phyloP scores from a whole-genome alignment of 2,888 invertebrate species.

The Xiphydria camelus region DNA sequence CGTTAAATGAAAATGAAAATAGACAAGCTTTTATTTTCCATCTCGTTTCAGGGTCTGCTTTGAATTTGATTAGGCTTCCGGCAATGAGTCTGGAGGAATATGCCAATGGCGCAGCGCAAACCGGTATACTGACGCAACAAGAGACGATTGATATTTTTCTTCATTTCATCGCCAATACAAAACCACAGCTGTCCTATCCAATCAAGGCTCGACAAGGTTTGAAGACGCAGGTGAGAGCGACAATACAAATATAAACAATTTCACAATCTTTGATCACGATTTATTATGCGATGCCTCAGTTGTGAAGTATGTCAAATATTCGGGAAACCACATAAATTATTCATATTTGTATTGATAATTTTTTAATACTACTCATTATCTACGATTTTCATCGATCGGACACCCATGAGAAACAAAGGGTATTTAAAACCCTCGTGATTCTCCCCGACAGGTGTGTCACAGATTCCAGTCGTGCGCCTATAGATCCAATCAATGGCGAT shows the following conservation, averaged over 20 bases:
- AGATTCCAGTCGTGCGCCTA: slow-evolving; percentile 96
- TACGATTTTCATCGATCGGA: too few relatives aligned
- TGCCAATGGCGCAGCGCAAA: slow-evolving; percentile 93
- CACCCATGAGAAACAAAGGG: too few relatives aligned
- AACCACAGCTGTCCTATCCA: slow-evolving; percentile 82
- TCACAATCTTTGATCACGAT: not conserved
- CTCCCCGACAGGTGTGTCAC: slow-evolving; percentile 88
- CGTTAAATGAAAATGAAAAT: too few relatives aligned
- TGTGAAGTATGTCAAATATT: too few relatives aligned
- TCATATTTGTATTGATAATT: not conserved
- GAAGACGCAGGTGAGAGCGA: slow-evolving; percentile 82
- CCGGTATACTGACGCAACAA: slow-evolving; percentile 86
- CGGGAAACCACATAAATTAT: not conserved
- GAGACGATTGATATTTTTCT: slow-evolving; percentile 95
- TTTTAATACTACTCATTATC: too few relatives aligned
- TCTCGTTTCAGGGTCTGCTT: slow-evolving; percentile 59
- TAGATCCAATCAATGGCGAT: slow-evolving; percentile 96
- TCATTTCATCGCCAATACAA: slow-evolving; percentile 88
- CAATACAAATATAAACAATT: not conserved
- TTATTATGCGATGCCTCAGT: not conserved
- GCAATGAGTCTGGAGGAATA: slow-evolving; percentile 93
- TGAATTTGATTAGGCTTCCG: slow-evolving; percentile 89
- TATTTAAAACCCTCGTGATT: too few relatives aligned
- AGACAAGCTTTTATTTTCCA: too few relatives aligned
- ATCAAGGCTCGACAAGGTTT: slow-evolving; percentile 83